These are phyloP conservation scores for Eueides isabella DNA, from an alignment of 1,140 invertebrate genomes.

Conservation along the genomic window DNA sequence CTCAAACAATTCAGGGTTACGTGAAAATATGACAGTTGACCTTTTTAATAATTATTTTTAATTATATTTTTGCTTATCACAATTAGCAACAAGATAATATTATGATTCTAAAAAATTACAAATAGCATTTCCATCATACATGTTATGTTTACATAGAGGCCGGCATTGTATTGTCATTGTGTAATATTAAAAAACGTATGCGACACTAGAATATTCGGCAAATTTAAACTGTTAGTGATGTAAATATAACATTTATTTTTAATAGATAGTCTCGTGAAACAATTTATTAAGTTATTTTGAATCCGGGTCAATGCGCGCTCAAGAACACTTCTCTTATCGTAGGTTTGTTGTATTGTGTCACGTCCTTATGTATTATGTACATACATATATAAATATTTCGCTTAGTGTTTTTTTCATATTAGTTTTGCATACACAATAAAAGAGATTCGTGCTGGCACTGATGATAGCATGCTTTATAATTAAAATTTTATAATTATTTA, in stretches of 20 bases:
- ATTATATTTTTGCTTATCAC: not conserved
- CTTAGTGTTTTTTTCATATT: not conserved
- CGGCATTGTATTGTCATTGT: not conserved
- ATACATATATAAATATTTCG: constrained; percentile 19
- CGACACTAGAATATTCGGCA: not conserved
- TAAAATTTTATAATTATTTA: no score
- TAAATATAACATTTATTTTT: not conserved
- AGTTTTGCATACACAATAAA: no score
- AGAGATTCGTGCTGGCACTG: no score
- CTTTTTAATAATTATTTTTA: not conserved
- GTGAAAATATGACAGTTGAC: not conserved
- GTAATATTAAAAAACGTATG: not conserved
- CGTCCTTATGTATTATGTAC: not conserved
- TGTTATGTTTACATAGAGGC: not conserved
- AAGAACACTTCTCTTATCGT: constrained; percentile 28
- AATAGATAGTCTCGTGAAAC: not conserved
- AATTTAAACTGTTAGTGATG: not conserved
- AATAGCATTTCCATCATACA: not conserved
- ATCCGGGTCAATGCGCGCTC: constrained; percentile 47
- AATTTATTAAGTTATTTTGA: constrained; percentile 20
- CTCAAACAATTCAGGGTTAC: no score
- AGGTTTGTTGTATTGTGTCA: constrained; percentile 17
- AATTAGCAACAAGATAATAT: not conserved
- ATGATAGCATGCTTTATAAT: no score
- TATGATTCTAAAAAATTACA: not conserved